Evolutionary conservation across 2,888 invertebrate genomes (phyloP).

Genomic region (Drosophila dives): DNA sequence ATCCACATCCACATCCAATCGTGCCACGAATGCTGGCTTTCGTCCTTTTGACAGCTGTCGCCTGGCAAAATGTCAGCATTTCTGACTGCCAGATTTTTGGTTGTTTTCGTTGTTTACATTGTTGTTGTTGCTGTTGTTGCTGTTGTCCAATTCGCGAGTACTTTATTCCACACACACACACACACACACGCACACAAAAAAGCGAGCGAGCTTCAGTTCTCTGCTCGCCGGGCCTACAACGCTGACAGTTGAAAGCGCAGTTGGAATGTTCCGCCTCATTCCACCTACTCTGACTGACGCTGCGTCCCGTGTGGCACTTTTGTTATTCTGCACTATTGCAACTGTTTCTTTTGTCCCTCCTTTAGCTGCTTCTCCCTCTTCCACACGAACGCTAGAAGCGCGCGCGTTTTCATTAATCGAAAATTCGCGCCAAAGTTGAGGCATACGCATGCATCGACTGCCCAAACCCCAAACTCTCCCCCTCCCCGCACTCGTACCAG

Average conservation of each 20-base stretch:
- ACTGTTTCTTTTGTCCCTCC: conserved; percentile 15
- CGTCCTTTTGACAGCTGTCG: conserved; percentile 62
- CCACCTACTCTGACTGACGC: conserved; percentile 29
- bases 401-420: conserved; percentile 74
- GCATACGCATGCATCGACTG: conserved; percentile 39
- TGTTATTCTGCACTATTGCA: conserved; percentile 29
- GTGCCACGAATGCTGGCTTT: conserved; percentile 28
- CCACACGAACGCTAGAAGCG: conserved; percentile 9
- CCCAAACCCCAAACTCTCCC: not conserved
- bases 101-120: conserved; percentile 13
- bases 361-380: not conserved
- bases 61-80: conserved; percentile 58
- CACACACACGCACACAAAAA: not conserved
- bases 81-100: conserved; percentile 62
- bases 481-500: conserved; percentile 17
- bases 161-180: conserved; percentile 19
- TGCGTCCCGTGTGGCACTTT: conserved; percentile 21
- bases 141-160: conserved; percentile 41
- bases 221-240: conserved; percentile 67
- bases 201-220: conserved; percentile 46
- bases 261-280: conserved; percentile 46
- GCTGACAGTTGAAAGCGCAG: conserved; percentile 68
- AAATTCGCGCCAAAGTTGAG: conserved; percentile 75
- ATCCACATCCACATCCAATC: conserved; percentile 53
- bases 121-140: not conserved